A percentile compares a stretch with the other conserved stretches of the same genome.
phyloP scores from a whole-genome alignment of 2,113 vertebrate genomes.

The Zonotrichia leucophrys region DNA sequence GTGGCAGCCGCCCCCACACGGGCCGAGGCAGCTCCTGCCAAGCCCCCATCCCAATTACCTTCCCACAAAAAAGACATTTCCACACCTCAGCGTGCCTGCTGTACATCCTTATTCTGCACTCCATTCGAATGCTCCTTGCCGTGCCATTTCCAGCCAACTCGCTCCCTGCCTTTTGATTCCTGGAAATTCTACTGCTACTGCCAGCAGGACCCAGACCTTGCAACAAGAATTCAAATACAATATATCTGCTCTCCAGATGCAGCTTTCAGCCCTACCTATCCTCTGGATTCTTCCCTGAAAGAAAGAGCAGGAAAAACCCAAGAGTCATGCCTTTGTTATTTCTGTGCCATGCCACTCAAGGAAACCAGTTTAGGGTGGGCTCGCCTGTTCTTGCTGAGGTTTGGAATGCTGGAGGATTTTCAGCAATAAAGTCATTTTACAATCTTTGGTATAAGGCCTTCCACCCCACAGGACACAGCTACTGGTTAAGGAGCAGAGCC shows the following conservation, averaged over 20 bases:
- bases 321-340: neutral
- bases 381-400: neutral
- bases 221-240: neutral
- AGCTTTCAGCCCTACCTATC: neutral
- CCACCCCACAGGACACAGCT: neutral
- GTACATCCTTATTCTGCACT: constrained; percentile 23
- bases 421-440: neutral
- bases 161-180: constrained; percentile 48
- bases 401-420: neutral
- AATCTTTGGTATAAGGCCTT: neutral
- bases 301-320: neutral
- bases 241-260: neutral
- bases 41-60: constrained; percentile 66
- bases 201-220: neutral
- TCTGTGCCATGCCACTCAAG: rapidly evolving
- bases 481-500: neutral
- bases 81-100: constrained; percentile 13
- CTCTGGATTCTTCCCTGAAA: neutral
- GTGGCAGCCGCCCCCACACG: constrained; percentile 78
- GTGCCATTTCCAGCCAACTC: neutral
- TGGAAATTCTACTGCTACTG: neutral
- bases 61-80: constrained; percentile 60
- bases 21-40: constrained; percentile 65
- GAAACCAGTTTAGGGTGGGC: neutral
- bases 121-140: neutral